Percentiles rank a stretch among this genome's conserved stretches.
phyloP scores from a whole-genome alignment of 2,113 vertebrate genomes.

The Prochilodus magdalenae region DNA sequence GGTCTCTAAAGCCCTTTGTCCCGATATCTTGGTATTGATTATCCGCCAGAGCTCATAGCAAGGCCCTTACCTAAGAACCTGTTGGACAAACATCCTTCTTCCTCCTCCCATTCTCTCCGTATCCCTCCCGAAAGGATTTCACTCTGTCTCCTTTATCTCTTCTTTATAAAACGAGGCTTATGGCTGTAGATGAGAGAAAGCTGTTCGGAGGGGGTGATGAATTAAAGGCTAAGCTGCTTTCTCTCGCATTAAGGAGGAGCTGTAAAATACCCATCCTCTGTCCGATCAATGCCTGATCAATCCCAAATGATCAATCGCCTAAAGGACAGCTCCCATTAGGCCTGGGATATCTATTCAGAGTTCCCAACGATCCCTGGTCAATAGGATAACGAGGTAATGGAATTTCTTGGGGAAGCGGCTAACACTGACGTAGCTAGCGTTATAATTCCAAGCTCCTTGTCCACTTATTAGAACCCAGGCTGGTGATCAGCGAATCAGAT shows the following conservation, averaged over 20 bases:
- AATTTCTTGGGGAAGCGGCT: neutral
- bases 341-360: neutral
- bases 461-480: too few relatives aligned
- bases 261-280: neutral
- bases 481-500: too few relatives aligned
- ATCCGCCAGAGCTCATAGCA: slow-evolving; percentile 10
- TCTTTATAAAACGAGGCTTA: neutral
- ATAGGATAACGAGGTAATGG: neutral
- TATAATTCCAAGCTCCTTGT: neutral
- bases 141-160: neutral
- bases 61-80: neutral
- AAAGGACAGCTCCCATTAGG: slow-evolving; percentile 24
- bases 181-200: neutral
- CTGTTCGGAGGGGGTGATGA: neutral
- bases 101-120: neutral
- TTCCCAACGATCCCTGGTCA: neutral
- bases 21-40: slow-evolving; percentile 7
- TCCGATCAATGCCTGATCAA: neutral
- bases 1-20: slow-evolving; percentile 22
- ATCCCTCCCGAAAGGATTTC: neutral
- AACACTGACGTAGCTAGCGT: neutral
- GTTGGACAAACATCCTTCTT: neutral
- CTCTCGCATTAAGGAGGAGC: neutral
- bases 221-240: neutral
- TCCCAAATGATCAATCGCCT: slow-evolving; percentile 32